Conservation (phyloP, 2,797 vertebrate species). For the Phrynocephalus forsythii region DNA sequence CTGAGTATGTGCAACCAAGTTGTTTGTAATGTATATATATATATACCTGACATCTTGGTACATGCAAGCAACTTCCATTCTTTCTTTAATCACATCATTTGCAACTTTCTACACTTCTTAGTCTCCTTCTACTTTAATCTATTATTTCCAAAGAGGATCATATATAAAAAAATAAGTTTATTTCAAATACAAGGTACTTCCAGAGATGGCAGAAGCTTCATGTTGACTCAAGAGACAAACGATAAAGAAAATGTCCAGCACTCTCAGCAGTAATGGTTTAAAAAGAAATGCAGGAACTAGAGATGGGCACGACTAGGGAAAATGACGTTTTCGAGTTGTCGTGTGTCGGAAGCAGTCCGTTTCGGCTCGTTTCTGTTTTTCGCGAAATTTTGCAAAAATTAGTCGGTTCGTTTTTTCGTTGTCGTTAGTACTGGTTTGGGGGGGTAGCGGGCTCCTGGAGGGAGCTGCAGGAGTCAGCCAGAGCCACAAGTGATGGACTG, state of each 20-base stretch:
- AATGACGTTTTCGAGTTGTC: no score
- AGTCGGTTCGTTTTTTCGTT: no score
- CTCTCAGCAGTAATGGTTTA: background rate
- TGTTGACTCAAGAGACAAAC: conserved; percentile 1
- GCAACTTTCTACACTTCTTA: background rate
- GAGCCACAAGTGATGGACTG: no score
- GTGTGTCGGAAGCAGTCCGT: no score
- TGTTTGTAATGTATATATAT: no score
- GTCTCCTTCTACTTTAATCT: background rate
- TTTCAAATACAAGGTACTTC: conserved; percentile 20
- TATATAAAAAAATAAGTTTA: conserved; percentile 18
- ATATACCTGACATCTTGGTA: background rate
- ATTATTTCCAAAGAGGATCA: conserved; percentile 13
- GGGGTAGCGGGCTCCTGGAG: no score
- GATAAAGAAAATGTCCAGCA: background rate
- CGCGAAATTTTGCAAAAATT: no score
- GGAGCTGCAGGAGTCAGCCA: no score
- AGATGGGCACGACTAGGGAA: no score
- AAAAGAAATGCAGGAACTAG: background rate
- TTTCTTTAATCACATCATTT: conserved; percentile 15
- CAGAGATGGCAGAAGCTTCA: conserved; percentile 11
- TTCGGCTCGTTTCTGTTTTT: no score
- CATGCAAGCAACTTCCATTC: background rate
- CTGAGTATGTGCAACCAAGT: background rate
- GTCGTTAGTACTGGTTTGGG: no score